Evolutionary conservation across 2,797 vertebrate species (phyloP), one percentile per base, ranked within the genome.

Genomic region (Brachyalestes nurse): DNA sequence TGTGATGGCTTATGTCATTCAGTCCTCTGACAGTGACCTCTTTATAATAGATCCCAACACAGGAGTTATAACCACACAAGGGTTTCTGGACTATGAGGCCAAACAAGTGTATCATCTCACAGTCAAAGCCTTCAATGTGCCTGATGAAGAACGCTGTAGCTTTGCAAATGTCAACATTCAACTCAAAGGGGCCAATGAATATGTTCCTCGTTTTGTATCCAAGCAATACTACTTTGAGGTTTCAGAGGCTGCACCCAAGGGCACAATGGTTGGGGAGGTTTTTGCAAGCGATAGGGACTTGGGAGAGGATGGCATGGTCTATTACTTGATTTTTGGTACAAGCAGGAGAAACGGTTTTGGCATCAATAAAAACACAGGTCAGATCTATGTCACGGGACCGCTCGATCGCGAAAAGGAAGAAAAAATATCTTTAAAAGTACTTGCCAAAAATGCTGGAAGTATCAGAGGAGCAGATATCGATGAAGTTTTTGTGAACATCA

Each of bases 221-320:
- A 98, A 97, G 88, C 95, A 98, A 87, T 99, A 99, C 92, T 97
- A 97, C 91, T 99, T 99, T 90, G 97, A 99, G 86, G 92, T 99
- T 86, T 98, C 98, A 70, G 98, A 99, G 93, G 97, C 96, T 17
- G 96, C 97, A 65, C 88, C 95, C 81, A 94, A 90, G 90, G 96
- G 97, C 65, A 97, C 96, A 23, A 79, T 96, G 82, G 91, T 99
- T 6, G 98, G 98, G 16, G 97, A 99, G 90, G 97, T 99, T 77
- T 99, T 99, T 78, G 98, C 98, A 90, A 99, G 97, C 34, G 98
- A 99, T 91, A 95, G 98, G 61, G 98, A 99, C 86, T 92, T 96
- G 88, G 98, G 98, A 79, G 87, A 92, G 1, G 97, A 99, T 70
- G 98, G 98, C 82, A 93, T 97, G 84, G 98, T 99, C 38, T 95